These are phyloP conservation scores for Catostylus mosaicus DNA, from an alignment of 30 jellyfish, hydroid and myxozoan species.

Conservation along the genomic window DNA sequence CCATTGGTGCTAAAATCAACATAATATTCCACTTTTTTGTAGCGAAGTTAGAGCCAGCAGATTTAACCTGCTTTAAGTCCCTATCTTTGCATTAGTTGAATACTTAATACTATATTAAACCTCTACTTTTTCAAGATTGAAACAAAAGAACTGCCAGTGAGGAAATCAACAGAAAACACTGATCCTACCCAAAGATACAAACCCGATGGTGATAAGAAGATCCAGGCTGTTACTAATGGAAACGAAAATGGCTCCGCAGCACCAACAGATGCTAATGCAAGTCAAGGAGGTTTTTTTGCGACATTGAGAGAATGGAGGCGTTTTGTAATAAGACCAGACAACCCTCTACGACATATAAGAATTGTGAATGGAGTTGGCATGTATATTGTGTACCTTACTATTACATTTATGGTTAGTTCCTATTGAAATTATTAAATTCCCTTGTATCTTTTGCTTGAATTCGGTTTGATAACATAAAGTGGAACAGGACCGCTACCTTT, in stretches of 20 bases:
- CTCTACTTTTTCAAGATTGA: neutral
- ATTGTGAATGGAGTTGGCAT: slow-evolving; percentile 47
- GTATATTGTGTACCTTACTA: slow-evolving; percentile 51
- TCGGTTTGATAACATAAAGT: too few relatives aligned
- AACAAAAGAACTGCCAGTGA: neutral
- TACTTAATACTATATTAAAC: too few relatives aligned
- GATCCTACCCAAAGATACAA: neutral
- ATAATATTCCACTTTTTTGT: too few relatives aligned
- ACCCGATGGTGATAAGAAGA: neutral
- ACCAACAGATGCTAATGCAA: neutral
- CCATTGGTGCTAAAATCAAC: too few relatives aligned
- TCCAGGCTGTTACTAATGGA: neutral
- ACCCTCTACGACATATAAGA: slow-evolving; percentile 46
- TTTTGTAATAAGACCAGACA: slow-evolving; percentile 51
- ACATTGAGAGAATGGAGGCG: slow-evolving; percentile 30
- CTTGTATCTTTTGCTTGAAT: too few relatives aligned
- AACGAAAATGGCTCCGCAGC: neutral
- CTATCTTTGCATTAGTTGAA: too few relatives aligned
- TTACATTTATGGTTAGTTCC: slow-evolving; percentile 66
- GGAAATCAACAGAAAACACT: neutral
- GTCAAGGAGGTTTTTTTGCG: neutral
- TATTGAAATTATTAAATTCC: too few relatives aligned
- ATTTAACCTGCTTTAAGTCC: too few relatives aligned
- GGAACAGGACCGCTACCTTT: too few relatives aligned
- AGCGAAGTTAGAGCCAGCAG: too few relatives aligned